Evolutionary conservation across 2,888 invertebrate species (phyloP).

Genomic region (Frankliniella fusca): DNA sequence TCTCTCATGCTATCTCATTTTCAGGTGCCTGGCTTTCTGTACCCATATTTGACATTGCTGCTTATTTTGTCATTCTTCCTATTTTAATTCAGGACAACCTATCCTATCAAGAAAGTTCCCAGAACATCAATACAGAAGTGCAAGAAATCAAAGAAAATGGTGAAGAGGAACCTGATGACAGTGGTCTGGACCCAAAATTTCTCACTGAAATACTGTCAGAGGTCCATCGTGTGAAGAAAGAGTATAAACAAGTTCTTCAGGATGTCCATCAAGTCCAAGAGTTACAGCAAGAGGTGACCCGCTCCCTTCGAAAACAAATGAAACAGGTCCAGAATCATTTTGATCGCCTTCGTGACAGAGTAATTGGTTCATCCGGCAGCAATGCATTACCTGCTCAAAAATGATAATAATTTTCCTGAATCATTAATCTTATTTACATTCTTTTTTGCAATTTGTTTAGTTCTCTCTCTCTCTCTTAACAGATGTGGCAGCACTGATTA

Average conservation of each 20-base stretch:
- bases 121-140: not conserved
- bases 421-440: not conserved
- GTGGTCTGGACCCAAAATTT: not conserved
- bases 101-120: not conserved
- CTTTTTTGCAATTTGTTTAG: no score
- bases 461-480: no score
- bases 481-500: no score
- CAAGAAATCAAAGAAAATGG: not conserved
- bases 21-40: not conserved
- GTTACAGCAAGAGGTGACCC: not conserved
- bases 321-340: slow-evolving; percentile 13
- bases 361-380: not conserved
- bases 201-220: not conserved
- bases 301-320: not conserved
- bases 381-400: not conserved
- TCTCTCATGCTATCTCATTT: no score
- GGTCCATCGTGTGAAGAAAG: not conserved
- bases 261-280: slow-evolving; percentile 14
- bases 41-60: not conserved
- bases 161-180: not conserved
- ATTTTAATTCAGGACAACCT: not conserved
- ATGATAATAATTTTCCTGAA: not conserved
- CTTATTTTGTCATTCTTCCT: not conserved
- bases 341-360: slow-evolving; percentile 7
- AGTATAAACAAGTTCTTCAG: not conserved